phyloP scores from a whole-genome alignment of 1,140 invertebrate genomes.

The Lineus longissimus region DNA sequence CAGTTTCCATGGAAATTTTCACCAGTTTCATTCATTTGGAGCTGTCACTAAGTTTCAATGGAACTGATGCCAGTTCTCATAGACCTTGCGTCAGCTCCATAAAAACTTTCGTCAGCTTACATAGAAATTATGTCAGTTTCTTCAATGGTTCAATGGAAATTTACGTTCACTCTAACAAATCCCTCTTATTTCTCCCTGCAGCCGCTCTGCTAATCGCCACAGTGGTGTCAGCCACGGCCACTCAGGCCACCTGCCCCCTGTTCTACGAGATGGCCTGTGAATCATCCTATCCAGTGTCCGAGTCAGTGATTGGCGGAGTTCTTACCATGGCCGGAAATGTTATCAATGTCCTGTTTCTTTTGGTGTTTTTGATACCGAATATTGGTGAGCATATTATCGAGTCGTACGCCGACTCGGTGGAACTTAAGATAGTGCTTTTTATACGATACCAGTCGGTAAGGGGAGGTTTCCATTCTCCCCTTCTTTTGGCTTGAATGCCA shows the following conservation, averaged over 20 bases:
- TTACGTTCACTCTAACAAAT: not conserved
- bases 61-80: too few species aligned
- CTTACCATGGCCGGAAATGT: not conserved
- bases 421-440: too few species aligned
- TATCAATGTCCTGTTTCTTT: not conserved
- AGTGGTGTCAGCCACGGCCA: constrained; percentile 50
- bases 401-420: not conserved
- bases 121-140: not conserved
- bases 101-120: too few species aligned
- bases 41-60: too few species aligned
- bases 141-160: not conserved
- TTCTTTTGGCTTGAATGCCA: too few species aligned
- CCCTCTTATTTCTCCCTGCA: constrained; percentile 19
- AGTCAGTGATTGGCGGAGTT: not conserved
- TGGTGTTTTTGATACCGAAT: not conserved
- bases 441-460: too few species aligned
- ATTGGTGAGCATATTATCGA: not conserved
- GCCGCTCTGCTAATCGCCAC: constrained; percentile 30
- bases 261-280: constrained; percentile 9
- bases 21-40: too few species aligned
- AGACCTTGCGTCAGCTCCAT: too few species aligned
- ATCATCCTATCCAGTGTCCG: not conserved
- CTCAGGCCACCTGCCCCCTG: not conserved
- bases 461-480: too few species aligned
- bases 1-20: too few species aligned